Evolutionary conservation across 1,140 invertebrate genomes (phyloP).

Genomic region (Heterodera carotae): DNA sequence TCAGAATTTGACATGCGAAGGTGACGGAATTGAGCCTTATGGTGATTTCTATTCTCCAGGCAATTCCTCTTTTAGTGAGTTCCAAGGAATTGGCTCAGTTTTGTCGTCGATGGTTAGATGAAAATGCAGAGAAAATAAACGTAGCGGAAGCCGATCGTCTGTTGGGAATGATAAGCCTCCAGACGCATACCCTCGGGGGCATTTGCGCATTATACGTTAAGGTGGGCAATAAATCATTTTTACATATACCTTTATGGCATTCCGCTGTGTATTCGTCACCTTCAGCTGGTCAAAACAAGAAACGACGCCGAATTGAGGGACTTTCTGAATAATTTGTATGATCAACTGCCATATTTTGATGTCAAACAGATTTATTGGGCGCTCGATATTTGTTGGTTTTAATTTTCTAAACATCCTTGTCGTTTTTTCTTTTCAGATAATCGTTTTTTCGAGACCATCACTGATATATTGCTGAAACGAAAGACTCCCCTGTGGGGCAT

Average conservation of each 20-base stretch:
- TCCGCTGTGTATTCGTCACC: neutral
- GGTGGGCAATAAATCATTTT: neutral
- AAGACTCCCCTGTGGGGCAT: constrained; percentile 34
- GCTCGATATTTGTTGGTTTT: constrained; percentile 39
- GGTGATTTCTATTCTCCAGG: neutral
- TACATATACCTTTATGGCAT: too few species aligned
- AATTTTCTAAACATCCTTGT: constrained; percentile 19
- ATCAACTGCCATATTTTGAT: constrained; percentile 26
- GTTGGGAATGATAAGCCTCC: neutral
- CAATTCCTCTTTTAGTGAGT: constrained; percentile 24
- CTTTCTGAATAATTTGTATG: constrained; percentile 25
- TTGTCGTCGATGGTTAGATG: constrained; percentile 40
- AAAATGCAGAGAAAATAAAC: constrained; percentile 31
- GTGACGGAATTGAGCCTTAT: constrained; percentile 3
- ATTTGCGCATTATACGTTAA: constrained; percentile 35
- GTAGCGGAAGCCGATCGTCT: constrained; percentile 30
- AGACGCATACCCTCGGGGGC: constrained; percentile 28
- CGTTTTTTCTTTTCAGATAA: constrained; percentile 31
- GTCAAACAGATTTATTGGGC: constrained; percentile 36
- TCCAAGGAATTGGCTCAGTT: constrained; percentile 34
- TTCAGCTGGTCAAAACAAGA: constrained; percentile 34
- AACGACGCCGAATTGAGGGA: constrained; percentile 30
- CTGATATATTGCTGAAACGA: constrained; percentile 27
- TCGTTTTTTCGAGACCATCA: constrained; percentile 31
- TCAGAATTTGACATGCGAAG: constrained; percentile 39